These are phyloP conservation scores for Porites australiensis DNA, from an alignment of 64 coral and sea anemone genomes.

Conservation along the genomic window DNA sequence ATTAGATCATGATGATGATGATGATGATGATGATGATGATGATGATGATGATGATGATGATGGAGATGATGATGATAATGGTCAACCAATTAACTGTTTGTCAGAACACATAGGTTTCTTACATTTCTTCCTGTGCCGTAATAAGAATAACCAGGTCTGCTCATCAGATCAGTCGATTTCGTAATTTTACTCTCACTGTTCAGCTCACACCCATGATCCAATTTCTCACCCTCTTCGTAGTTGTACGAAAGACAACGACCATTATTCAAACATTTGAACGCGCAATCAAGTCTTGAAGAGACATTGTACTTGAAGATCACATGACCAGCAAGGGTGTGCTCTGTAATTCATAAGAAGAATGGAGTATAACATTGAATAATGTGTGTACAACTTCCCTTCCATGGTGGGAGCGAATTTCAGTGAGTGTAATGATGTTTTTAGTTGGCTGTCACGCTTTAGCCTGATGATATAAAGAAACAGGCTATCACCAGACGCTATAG, in stretches of 20 bases:
- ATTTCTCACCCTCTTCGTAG: slow-evolving; percentile 23
- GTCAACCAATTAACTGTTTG: no score
- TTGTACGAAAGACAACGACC: slow-evolving; percentile 52
- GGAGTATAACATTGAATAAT: no score
- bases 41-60: no score
- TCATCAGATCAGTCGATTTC: background rate
- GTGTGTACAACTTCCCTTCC: no score
- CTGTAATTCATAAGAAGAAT: background rate
- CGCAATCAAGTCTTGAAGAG: slow-evolving; percentile 2
- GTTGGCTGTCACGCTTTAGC: no score
- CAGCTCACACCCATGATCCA: slow-evolving; percentile 33
- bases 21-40: no score
- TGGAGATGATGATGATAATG: no score
- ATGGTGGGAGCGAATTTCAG: no score
- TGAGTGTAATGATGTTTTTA: no score
- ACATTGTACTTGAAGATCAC: slow-evolving; percentile 25
- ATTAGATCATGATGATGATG: no score
- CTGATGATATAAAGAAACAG: no score
- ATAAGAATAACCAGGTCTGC: slow-evolving; percentile 14
- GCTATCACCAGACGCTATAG: no score
- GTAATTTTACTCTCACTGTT: background rate
- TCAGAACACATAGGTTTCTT: background rate
- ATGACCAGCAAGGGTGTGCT: slow-evolving; percentile 18
- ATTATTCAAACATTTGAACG: background rate
- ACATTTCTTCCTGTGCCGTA: background rate